Conservation (phyloP, 2,888 invertebrate species). For the Caenorhabditis afra region DNA sequence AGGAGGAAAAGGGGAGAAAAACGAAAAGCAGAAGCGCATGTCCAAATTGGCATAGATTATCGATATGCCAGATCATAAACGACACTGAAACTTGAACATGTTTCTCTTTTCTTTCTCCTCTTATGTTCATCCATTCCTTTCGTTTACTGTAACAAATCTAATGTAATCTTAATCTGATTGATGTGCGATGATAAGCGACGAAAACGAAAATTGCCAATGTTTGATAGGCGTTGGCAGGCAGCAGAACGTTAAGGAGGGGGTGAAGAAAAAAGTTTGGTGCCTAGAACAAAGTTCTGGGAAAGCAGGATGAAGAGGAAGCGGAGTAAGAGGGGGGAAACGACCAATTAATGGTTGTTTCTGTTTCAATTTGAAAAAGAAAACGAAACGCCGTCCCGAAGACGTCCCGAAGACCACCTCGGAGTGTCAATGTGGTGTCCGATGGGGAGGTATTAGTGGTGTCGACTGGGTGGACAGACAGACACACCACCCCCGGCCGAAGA, state of each 20-base stretch:
- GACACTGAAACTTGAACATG: constrained; percentile 59
- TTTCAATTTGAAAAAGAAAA: constrained; percentile 6
- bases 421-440: constrained; percentile 58
- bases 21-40: too few species aligned
- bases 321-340: background rate
- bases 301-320: background rate
- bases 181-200: constrained; percentile 14
- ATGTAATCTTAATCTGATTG: constrained; percentile 29
- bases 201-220: constrained; percentile 1
- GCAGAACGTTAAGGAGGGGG: background rate
- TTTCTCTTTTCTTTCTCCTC: constrained; percentile 37
- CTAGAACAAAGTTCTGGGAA: background rate
- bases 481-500: too few species aligned
- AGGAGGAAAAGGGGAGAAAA: too few species aligned
- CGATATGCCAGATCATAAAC: constrained; percentile 38
- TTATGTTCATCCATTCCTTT: background rate
- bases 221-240: constrained; percentile 41
- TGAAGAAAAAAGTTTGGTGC: constrained; percentile 11
- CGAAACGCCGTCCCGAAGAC: background rate
- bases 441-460: constrained; percentile 44
- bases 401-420: constrained; percentile 5
- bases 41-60: constrained; percentile 52
- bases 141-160: constrained; percentile 46
- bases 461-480: constrained; percentile 3
- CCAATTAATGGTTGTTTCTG: background rate